Percentiles rank a stretch among this genome's conserved stretches.
Conservation (phyloP, 2,888 invertebrate genomes). For the Xestia xanthographa region DNA sequence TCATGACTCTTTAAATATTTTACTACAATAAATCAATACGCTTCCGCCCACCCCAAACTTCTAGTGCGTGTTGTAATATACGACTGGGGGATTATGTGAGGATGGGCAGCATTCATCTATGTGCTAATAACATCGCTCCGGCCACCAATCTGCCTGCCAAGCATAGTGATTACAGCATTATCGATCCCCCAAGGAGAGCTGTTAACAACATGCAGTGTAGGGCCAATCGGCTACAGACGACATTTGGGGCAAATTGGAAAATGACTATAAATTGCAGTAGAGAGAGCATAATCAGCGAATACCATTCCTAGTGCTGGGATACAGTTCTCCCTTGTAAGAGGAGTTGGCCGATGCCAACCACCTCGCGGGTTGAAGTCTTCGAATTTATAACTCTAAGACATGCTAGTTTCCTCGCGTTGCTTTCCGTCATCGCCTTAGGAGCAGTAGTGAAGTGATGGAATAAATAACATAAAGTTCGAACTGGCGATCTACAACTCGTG, state of each 20-base stretch:
- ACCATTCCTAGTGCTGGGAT: not conserved
- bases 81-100: slow-evolving; percentile 41
- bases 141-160: slow-evolving; percentile 51
- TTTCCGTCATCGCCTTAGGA: not conserved
- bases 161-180: slow-evolving; percentile 56
- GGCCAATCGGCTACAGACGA: slow-evolving; percentile 10
- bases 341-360: not conserved
- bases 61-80: slow-evolving; percentile 54
- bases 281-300: not conserved
- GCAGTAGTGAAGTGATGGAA: not conserved
- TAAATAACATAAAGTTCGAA: not conserved
- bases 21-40: slow-evolving; percentile 10
- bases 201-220: slow-evolving; percentile 10
- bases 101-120: slow-evolving; percentile 54
- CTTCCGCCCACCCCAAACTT: slow-evolving; percentile 8
- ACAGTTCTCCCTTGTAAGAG: not conserved
- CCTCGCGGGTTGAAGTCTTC: not conserved
- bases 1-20: slow-evolving; percentile 4
- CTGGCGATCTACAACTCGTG: not conserved
- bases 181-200: slow-evolving; percentile 32
- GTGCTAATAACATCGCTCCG: slow-evolving; percentile 52
- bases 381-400: not conserved
- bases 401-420: not conserved
- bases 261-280: slow-evolving; percentile 14
- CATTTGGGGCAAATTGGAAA: slow-evolving; percentile 24